Evolutionary conservation across 2,113 vertebrate genomes (phyloP), one percentile per base, ranked within the genome.

Genomic region (Crotalus horridus): DNA sequence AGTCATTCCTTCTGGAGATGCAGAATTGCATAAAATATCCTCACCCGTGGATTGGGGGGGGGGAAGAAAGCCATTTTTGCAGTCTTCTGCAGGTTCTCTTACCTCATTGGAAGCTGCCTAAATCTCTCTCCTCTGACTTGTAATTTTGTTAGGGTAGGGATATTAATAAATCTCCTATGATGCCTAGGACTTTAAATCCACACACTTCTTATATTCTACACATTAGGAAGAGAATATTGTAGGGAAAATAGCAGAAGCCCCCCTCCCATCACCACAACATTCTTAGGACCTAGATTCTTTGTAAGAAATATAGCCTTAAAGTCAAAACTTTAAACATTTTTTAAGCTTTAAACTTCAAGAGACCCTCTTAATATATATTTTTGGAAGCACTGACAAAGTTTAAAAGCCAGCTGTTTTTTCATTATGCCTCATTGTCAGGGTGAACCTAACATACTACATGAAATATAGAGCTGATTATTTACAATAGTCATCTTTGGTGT

Each of bases 221-320:
- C 92, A 91, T 87, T 0, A 1, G 0, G 43, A 0, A 91, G 94
- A n/a, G 81, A 43, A 10, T 91, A 93, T 87, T 96, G 0, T 0
- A 51, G 21, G 39, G 2, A 3, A 74, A 85, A 2, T 88, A 81
- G 58, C 93, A 93, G 90, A 89, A 20, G 9, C 53, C 26, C 12
- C 4, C 29, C 13, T 1, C 64, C 29, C 29, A n/a, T 69, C 64
- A 33, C 17, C 90, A 90, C 4, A 39, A 54, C n/a, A 64, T 93
- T 53, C 13, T 12, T 91, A 85, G 2, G 56, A 81, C 17, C 85
- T 87, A 87, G 39, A 87, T 17, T 94, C 51, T 94, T 26, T 59
- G 23, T 53, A 92, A 90, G 90, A 93, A 94, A 92, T 92, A 93
- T 69, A 20, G 91, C 94, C 88, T 91, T 94, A 24, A 92, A 81